These are phyloP conservation scores for Ectemnius cavifrons DNA, from an alignment of 2,888 invertebrate species.

Conservation along the genomic window DNA sequence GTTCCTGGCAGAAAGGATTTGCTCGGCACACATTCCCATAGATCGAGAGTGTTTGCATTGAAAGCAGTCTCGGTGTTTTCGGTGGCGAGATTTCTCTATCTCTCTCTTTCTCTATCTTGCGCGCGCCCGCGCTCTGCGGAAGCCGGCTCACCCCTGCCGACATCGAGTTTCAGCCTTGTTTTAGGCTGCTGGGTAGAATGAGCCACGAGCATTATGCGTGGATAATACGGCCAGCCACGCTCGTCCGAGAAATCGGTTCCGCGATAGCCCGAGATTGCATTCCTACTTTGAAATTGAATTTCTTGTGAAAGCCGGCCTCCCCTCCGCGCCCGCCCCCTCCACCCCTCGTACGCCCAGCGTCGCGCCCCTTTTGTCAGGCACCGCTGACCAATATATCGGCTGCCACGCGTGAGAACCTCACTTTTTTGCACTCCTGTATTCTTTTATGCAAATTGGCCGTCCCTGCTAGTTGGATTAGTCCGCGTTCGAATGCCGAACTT, in stretches of 20 bases:
- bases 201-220: slow-evolving; percentile 17
- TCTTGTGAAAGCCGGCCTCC: slow-evolving; percentile 10
- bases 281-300: slow-evolving; percentile 32
- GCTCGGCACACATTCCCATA: too few species aligned
- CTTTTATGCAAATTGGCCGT: too few species aligned
- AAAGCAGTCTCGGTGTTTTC: slow-evolving; percentile 6
- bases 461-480: too few species aligned
- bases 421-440: too few species aligned
- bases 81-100: background rate
- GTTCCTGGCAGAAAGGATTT: too few species aligned
- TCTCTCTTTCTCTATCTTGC: background rate
- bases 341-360: background rate
- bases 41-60: too few species aligned
- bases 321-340: background rate
- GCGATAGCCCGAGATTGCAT: slow-evolving; percentile 30
- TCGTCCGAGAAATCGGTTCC: slow-evolving; percentile 27
- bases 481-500: too few species aligned
- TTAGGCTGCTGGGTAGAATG: slow-evolving; percentile 21
- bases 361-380: slow-evolving; percentile 1
- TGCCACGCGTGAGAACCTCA: too few species aligned
- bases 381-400: too few species aligned
- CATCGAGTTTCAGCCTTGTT: too few species aligned
- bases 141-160: too few species aligned
- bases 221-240: background rate
- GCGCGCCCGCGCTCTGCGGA: background rate